phyloP scores from a whole-genome alignment of 53 echinoderm and acorn worm genomes.

The Echinarachnius parma region DNA sequence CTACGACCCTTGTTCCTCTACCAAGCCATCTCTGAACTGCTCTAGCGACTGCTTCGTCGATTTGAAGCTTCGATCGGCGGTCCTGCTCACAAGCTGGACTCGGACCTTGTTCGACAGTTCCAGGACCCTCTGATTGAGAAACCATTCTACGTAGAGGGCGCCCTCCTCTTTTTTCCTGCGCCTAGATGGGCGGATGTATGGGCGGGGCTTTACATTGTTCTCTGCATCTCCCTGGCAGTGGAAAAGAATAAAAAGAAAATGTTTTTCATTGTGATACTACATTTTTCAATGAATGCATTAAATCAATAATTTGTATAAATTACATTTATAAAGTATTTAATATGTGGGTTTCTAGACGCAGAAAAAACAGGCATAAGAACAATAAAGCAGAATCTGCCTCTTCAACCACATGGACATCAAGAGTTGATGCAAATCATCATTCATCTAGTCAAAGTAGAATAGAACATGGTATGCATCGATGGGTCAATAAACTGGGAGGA shows the following conservation, averaged over 20 bases:
- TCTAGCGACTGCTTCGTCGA: slow-evolving; percentile 37
- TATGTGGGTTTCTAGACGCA: no score
- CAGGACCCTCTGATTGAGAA: slow-evolving; percentile 34
- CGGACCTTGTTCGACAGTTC: slow-evolving; percentile 43
- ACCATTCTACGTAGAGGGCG: slow-evolving; percentile 44
- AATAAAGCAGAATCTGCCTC: not conserved
- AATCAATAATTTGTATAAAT: not conserved
- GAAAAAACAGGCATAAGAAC: not conserved
- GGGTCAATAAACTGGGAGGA: no score
- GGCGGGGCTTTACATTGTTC: slow-evolving; percentile 32
- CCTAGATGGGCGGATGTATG: slow-evolving; percentile 54
- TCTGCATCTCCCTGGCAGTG: slow-evolving; percentile 32
- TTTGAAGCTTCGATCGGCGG: slow-evolving; percentile 49
- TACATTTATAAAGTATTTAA: no score
- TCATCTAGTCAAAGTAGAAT: no score
- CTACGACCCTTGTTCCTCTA: no score
- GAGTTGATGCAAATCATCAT: no score
- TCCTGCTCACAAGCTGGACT: slow-evolving; percentile 42
- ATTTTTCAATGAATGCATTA: not conserved
- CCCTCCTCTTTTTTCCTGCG: slow-evolving; percentile 29
- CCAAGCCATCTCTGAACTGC: slow-evolving; percentile 9
- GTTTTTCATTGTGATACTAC: no score
- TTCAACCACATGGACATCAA: no score
- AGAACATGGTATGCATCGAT: no score
- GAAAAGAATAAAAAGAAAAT: no score